Evolutionary conservation across 2,888 invertebrate genomes (phyloP).

Genomic region (Pyrrhosoma nymphula): DNA sequence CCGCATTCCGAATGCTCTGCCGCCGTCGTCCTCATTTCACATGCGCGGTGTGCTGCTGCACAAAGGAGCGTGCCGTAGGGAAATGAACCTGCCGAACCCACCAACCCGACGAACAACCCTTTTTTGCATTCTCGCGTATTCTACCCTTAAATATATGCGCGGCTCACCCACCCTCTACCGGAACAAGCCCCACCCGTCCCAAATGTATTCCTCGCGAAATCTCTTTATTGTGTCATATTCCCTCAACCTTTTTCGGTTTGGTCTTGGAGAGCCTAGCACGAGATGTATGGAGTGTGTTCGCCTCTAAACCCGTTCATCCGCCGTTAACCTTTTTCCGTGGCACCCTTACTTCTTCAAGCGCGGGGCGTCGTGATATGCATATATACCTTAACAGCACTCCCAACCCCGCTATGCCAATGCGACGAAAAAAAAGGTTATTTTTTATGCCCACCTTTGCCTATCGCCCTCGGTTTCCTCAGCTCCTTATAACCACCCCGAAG

Average conservation of each 20-base stretch:
- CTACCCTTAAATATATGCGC: background rate
- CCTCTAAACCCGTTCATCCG: background rate
- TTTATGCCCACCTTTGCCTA: background rate
- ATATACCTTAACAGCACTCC: background rate
- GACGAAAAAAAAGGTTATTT: background rate
- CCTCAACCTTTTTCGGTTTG: background rate
- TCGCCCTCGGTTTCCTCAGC: background rate
- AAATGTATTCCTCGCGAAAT: conserved; percentile 28
- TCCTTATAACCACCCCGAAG: background rate
- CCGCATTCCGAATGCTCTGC: background rate
- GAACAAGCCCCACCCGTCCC: background rate
- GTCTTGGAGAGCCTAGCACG: background rate
- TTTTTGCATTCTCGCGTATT: background rate
- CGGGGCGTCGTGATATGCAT: background rate
- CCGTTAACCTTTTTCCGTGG: background rate
- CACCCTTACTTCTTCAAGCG: background rate
- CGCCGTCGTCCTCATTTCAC: background rate
- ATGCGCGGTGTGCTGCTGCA: background rate
- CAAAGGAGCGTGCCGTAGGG: conserved; percentile 8
- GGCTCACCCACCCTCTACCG: background rate
- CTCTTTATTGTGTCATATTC: conserved; percentile 6
- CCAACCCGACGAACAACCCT: background rate
- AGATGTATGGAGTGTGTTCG: background rate
- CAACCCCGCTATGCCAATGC: too few species aligned
- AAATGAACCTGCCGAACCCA: background rate